phyloP scores from a whole-genome alignment of 1,140 invertebrate species.

The Parapsyche elsis region DNA sequence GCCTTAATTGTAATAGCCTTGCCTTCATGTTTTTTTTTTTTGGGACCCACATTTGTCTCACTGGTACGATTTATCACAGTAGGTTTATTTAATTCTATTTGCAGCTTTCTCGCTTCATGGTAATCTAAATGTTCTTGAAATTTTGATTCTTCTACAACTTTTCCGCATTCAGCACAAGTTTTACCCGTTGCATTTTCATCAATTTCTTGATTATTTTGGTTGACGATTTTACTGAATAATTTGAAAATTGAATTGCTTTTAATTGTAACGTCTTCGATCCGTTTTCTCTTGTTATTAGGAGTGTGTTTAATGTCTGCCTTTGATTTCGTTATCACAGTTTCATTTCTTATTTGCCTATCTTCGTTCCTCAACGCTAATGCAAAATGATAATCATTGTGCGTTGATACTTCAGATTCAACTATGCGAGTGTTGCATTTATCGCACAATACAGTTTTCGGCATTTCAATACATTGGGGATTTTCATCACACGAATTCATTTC shows the following conservation, averaged over 20 bases:
- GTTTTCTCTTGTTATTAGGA: slow-evolving; percentile 12
- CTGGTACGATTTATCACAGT: neutral
- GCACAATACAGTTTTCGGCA: slow-evolving; percentile 59
- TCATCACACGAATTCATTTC: slow-evolving; percentile 59
- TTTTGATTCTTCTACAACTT: slow-evolving; percentile 69
- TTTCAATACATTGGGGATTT: slow-evolving; percentile 43
- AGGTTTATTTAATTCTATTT: slow-evolving; percentile 62
- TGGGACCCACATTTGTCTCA: neutral
- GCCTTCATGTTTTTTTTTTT: slow-evolving; percentile 4
- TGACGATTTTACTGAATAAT: slow-evolving; percentile 38
- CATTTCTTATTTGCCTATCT: slow-evolving; percentile 60
- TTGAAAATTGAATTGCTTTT: neutral
- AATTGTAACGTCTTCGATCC: slow-evolving; percentile 49
- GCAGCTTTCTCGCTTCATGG: slow-evolving; percentile 76
- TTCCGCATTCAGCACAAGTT: slow-evolving; percentile 74
- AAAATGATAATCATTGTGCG: slow-evolving; percentile 72
- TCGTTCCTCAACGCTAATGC: slow-evolving; percentile 70
- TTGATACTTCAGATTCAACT: slow-evolving; percentile 61
- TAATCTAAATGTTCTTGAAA: slow-evolving; percentile 76
- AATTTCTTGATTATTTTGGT: slow-evolving; percentile 47
- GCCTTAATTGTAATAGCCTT: neutral
- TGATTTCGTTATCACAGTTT: neutral
- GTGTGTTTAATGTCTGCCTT: neutral
- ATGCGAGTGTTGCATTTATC: slow-evolving; percentile 68
- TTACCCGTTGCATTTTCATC: slow-evolving; percentile 57